A percentile compares a stretch with the other conserved stretches of the same genome.
Conservation (phyloP, 2,113 vertebrate species). For the Sterna hirundo region DNA sequence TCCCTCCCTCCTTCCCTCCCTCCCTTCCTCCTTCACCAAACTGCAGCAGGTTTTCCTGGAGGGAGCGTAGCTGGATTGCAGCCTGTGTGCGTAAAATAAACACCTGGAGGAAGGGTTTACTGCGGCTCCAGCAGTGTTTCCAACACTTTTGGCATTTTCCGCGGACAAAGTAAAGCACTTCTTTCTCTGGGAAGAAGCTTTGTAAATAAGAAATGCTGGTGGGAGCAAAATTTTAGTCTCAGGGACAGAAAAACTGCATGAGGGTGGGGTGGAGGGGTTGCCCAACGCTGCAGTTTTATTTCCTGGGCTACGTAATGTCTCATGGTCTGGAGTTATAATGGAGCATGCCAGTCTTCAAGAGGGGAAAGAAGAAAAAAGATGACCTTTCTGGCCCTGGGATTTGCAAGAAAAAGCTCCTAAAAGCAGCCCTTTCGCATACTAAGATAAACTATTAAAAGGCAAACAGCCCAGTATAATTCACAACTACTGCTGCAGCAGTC, state of each 20-base stretch:
- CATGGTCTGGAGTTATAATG: not conserved
- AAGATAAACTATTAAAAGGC: not conserved
- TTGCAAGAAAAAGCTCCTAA: not conserved
- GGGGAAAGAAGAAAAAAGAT: not conserved
- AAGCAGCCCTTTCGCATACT: not conserved
- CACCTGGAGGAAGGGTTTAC: not conserved
- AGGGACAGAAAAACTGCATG: not conserved
- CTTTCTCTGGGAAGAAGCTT: not conserved
- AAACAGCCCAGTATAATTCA: not conserved
- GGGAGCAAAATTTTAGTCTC: not conserved
- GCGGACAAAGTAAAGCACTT: not conserved
- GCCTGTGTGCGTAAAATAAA: accelerated
- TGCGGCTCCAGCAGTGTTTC: not conserved
- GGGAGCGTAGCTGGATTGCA: not conserved
- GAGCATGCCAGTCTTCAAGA: not conserved
- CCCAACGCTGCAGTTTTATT: not conserved
- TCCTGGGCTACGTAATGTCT: not conserved
- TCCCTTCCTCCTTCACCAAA: not conserved
- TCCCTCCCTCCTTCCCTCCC: too few relatives aligned
- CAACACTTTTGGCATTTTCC: not conserved
- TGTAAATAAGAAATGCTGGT: not conserved
- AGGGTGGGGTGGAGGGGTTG: not conserved
- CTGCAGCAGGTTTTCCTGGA: not conserved
- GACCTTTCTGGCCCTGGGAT: not conserved
- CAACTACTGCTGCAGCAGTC: not conserved